Evolutionary conservation across 1,140 invertebrate species (phyloP), one percentile per base, ranked within the genome.

Genomic region (Drosophila tsacasi): DNA sequence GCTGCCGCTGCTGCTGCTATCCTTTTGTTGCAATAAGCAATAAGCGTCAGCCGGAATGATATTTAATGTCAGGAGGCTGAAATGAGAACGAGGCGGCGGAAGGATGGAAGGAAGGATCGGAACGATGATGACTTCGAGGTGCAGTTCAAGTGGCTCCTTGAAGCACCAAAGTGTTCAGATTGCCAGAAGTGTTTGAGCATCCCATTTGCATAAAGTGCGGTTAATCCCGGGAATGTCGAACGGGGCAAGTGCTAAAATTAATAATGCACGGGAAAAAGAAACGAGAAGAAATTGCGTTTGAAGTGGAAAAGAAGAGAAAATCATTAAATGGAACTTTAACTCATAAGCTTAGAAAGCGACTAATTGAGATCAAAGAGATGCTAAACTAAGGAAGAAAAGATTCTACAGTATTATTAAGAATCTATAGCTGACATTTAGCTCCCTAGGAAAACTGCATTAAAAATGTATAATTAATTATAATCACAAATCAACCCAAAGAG

Each of bases 41-140:
- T 87, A 87, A 89, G 83, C 79, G 84, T 90, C 85, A 77, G 74
- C 60, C 61, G 74, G 64, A 87, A 90, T 87, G 85, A 87, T 89
- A 87, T 87, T 87, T 87, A 87, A 72, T 84, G 85, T 79, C 85
- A 79, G 81, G 40, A 71, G 46, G 60, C 61, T 47, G 58, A 61
- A 27, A 32, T 23, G 35, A 52, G 50, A 37, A 44, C 25, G 40
- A 46, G 27, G 5, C 35, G 23, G 32, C 52, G 32, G 52, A 55
- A 23, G 32, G 32, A 17, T 37, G 52, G 12, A 19, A 12, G 25
- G n/a, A 55, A 39, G 21, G 32, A 55, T 42, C 54, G 55, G 63
- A 27, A 37, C 9, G 52, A 17, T 55, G 52, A 37, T 39, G 46
- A 73, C 69, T 72, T 72, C 19, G 69, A 73, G 69, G 67, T 72